Evolutionary conservation across 2,113 vertebrate species (phyloP).

Genomic region (Accipiter virgatus): DNA sequence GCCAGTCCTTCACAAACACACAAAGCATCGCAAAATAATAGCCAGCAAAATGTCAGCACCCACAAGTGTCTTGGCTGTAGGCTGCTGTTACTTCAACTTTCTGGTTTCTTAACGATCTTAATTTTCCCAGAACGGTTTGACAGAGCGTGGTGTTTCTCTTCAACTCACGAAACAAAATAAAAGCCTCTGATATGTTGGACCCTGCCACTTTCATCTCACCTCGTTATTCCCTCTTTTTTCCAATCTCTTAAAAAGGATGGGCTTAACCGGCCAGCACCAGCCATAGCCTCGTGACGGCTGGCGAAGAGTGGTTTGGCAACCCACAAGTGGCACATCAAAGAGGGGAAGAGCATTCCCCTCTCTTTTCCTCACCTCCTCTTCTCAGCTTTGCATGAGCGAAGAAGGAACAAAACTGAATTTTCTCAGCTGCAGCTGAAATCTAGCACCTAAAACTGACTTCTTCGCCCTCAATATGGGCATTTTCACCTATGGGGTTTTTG

Average conservation of each 20-base stretch:
- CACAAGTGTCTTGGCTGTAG: not conserved
- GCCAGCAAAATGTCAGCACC: constrained; percentile 30
- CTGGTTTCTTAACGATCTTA: not conserved
- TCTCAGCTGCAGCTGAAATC: not conserved
- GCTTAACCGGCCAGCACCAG: not conserved
- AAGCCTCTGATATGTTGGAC: not conserved
- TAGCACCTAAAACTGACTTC: not conserved
- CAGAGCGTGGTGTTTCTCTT: not conserved
- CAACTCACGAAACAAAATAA: not conserved
- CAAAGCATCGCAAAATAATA: not conserved
- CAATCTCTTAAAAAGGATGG: not conserved
- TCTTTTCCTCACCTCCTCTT: not conserved
- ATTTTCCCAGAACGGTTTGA: not conserved
- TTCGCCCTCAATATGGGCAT: not conserved
- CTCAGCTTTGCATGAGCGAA: not conserved
- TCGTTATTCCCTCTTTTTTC: not conserved
- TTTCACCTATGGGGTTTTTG: not conserved
- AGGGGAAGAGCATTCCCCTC: not conserved
- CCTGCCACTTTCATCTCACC: not conserved
- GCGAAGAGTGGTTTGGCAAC: not conserved
- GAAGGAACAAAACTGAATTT: not conserved
- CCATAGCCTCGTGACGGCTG: not conserved
- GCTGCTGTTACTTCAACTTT: not conserved
- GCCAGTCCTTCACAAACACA: not conserved
- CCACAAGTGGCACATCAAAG: not conserved